Conservation (phyloP, 2,113 vertebrate genomes). For the Xiphias gladius region DNA sequence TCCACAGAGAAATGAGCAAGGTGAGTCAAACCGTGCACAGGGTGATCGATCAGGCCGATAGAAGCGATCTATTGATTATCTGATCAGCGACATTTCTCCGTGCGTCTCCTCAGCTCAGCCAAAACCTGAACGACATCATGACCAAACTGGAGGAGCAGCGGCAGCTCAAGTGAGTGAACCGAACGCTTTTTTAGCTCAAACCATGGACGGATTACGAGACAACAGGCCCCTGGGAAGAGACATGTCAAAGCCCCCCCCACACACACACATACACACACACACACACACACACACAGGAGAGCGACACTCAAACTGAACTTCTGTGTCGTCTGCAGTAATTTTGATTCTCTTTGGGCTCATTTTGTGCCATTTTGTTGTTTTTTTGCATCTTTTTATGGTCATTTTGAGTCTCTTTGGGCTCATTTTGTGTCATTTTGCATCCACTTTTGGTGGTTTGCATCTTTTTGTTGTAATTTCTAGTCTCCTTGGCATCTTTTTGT, state of each 20-base stretch:
- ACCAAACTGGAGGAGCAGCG: slow-evolving; percentile 93
- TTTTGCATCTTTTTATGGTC: no score
- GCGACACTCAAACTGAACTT: no score
- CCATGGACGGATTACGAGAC: neutral
- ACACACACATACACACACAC: no score
- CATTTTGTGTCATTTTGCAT: no score
- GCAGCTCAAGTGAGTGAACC: slow-evolving; percentile 73
- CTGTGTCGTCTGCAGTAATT: neutral
- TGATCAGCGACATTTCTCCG: neutral
- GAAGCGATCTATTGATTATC: neutral
- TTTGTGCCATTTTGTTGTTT: no score
- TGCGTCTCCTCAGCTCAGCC: slow-evolving; percentile 89
- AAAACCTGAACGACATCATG: slow-evolving; percentile 93
- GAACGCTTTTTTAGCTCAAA: neutral
- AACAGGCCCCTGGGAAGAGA: neutral
- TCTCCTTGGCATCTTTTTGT: neutral
- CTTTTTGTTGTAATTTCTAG: neutral
- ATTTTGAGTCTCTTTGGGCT: no score
- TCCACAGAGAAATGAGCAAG: slow-evolving; percentile 97
- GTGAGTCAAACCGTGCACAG: slow-evolving; percentile 68
- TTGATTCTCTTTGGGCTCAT: no score
- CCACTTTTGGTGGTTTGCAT: no score
- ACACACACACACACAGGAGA: no score
- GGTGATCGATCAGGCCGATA: neutral
- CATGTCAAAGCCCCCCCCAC: no score